phyloP scores from a whole-genome alignment of 2,113 vertebrate species.

The Callorhinus ursinus region DNA sequence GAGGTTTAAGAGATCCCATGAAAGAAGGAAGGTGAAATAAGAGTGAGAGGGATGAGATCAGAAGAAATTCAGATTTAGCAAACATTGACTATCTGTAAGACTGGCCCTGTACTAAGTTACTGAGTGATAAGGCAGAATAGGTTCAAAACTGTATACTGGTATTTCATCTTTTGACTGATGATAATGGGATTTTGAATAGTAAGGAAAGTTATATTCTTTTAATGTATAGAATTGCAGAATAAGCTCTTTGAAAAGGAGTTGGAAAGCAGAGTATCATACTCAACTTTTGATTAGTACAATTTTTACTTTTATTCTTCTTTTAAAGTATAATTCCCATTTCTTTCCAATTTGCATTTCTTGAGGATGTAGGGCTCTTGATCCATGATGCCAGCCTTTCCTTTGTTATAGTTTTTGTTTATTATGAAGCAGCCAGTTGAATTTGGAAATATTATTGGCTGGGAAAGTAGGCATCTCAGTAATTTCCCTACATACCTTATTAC shows the following conservation, averaged over 20 bases:
- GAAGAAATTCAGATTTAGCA: background rate
- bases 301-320: conserved; percentile 41
- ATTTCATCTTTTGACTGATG: background rate
- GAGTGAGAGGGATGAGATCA: background rate
- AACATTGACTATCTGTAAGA: background rate
- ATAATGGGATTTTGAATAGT: background rate
- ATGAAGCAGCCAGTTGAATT: background rate
- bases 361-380: background rate
- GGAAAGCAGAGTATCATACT: background rate
- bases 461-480: background rate
- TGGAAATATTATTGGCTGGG: background rate
- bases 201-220: background rate
- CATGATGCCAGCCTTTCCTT: background rate
- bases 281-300: background rate
- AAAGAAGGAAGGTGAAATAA: background rate
- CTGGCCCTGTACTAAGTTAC: background rate
- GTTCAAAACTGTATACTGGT: background rate
- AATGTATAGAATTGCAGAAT: background rate
- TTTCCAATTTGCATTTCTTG: background rate
- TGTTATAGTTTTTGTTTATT: background rate
- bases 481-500: background rate
- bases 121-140: background rate
- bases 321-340: conserved; percentile 8
- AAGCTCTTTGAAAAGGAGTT: background rate
- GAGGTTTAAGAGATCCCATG: background rate